Conservation (phyloP, 2,113 vertebrate species). For the Scartelaos histophorus region DNA sequence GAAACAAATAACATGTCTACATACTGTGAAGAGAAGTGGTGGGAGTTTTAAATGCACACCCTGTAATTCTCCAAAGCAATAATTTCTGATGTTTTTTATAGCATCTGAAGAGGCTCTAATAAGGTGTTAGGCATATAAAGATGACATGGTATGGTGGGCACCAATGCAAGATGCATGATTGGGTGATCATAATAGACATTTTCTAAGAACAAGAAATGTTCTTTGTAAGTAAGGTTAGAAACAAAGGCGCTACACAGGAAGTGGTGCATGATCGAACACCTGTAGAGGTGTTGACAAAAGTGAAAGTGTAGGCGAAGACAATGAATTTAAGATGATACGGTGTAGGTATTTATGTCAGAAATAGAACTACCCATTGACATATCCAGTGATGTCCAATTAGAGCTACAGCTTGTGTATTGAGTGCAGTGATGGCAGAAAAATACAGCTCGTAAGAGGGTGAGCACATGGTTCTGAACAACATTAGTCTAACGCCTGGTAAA, state of each 20-base stretch:
- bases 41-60: neutral
- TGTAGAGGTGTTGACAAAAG: neutral
- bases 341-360: neutral
- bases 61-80: neutral
- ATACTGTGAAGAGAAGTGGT: neutral
- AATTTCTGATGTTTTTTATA: neutral
- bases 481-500: neutral
- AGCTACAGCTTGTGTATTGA: neutral
- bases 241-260: neutral
- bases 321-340: neutral
- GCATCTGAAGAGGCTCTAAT: neutral
- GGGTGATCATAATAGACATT: neutral
- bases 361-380: neutral
- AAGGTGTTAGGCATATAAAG: neutral
- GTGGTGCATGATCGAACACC: neutral
- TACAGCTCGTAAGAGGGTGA: neutral
- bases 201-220: neutral
- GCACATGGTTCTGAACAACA: neutral
- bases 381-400: neutral
- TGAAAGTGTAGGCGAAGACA: neutral
- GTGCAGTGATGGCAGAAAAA: neutral
- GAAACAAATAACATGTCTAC: neutral
- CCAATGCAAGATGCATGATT: neutral
- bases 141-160: neutral
- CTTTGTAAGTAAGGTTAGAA: neutral